Evolutionary conservation across 1,140 invertebrate genomes (phyloP).

Genomic region (Gyrodactylus salaris): DNA sequence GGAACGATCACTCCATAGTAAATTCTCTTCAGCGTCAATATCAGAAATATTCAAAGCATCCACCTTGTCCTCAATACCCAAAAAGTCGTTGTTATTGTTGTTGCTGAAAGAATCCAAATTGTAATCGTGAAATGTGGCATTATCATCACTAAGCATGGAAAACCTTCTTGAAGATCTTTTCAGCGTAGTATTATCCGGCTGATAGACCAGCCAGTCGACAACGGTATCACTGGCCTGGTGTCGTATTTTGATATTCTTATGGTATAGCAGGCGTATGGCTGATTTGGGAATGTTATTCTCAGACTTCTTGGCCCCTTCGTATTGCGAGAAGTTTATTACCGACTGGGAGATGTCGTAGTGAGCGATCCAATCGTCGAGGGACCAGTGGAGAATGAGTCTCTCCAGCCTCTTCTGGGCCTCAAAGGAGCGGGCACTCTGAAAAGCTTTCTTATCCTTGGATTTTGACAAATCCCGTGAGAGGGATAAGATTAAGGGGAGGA

Average conservation of each 20-base stretch:
- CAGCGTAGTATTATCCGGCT: not conserved
- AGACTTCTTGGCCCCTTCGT: too few species aligned
- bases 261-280: not conserved
- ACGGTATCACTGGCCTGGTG: not conserved
- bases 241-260: not conserved
- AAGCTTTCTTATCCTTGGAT: too few species aligned
- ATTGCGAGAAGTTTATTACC: too few species aligned
- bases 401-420: not conserved
- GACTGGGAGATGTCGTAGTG: too few species aligned
- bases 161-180: too few species aligned
- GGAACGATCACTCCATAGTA: too few species aligned
- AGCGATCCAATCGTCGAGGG: not conserved
- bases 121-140: not conserved
- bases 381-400: not conserved
- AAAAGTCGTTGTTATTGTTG: not conserved
- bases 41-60: too few species aligned
- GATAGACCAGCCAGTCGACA: not conserved
- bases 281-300: not conserved
- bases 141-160: not conserved
- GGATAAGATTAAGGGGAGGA: not conserved
- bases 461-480: too few species aligned
- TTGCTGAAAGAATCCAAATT: not conserved
- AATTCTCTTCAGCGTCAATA: too few species aligned
- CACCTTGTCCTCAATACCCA: too few species aligned
- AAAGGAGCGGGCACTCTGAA: too few species aligned